Conservation (phyloP, 2,797 vertebrate species). For the Muscicapa comitata region DNA sequence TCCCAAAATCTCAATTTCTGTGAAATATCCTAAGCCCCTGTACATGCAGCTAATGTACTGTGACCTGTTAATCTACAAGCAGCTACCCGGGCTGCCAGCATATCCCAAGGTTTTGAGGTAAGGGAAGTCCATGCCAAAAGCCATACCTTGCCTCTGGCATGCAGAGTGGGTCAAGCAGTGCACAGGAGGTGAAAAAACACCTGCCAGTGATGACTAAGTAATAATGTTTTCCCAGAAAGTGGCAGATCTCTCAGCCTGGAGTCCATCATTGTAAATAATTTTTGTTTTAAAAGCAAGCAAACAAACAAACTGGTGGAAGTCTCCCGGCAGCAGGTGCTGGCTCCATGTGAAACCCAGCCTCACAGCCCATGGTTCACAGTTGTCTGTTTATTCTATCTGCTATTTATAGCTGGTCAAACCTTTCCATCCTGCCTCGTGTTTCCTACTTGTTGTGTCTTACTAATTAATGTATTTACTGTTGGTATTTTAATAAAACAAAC, state of each 20-base stretch:
- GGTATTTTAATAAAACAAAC: conserved; percentile 10
- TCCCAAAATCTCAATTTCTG: not conserved
- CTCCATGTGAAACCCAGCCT: not conserved
- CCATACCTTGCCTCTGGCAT: not conserved
- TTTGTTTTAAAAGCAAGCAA: conserved; percentile 46
- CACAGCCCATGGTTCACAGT: not conserved
- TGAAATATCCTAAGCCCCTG: not conserved
- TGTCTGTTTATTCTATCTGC: conserved; percentile 39
- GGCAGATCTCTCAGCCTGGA: not conserved
- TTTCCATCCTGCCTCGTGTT: not conserved
- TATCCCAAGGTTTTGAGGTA: not conserved
- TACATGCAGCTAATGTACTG: not conserved
- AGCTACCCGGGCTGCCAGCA: not conserved
- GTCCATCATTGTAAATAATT: not conserved
- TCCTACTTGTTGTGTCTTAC: not conserved
- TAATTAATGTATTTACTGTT: not conserved
- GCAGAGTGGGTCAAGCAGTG: not conserved
- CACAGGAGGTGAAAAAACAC: not conserved
- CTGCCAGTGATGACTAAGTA: not conserved
- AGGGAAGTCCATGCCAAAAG: not conserved
- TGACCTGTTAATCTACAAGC: not conserved
- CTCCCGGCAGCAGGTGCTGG: conserved; percentile 35
- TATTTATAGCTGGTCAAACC: conserved; percentile 42
- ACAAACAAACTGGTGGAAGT: conserved; percentile 14
- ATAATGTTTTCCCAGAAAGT: conserved; percentile 3